These are phyloP conservation scores for Prietella phreatophila DNA, from an alignment of 2,113 vertebrate species.

Conservation along the genomic window DNA sequence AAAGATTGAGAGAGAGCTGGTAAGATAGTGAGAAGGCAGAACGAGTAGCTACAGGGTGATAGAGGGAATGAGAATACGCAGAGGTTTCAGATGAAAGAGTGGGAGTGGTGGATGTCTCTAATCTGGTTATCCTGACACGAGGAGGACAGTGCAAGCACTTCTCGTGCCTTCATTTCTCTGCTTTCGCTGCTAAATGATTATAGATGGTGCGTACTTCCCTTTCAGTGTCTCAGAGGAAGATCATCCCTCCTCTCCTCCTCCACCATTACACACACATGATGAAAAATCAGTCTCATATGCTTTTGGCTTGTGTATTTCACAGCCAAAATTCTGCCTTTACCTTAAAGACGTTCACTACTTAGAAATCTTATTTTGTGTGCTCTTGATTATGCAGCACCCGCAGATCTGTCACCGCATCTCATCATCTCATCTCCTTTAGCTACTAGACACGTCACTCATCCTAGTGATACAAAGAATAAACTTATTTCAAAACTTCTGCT, in stretches of 20 bases:
- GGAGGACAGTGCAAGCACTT: conserved; percentile 64
- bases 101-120: conserved; percentile 66
- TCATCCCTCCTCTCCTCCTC: neutral
- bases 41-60: neutral
- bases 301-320: neutral
- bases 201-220: conserved; percentile 59
- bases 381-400: neutral
- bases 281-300: conserved; percentile 48
- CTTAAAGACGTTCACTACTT: neutral
- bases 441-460: neutral
- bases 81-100: conserved; percentile 45
- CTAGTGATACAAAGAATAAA: neutral
- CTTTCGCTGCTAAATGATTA: conserved; percentile 70
- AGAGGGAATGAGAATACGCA: neutral
- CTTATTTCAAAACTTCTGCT: neutral
- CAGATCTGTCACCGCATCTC: neutral
- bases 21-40: conserved; percentile 24
- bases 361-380: conserved; percentile 4
- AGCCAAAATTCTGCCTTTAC: neutral
- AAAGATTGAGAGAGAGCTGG: conserved; percentile 45
- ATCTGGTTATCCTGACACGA: conserved; percentile 71
- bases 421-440: neutral
- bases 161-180: conserved; percentile 59
- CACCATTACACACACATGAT: conserved; percentile 44
- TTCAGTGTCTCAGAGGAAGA: conserved; percentile 25